Percentiles rank a stretch among this genome's conserved stretches.
Conservation (phyloP, 2,113 vertebrate species). For the Emydura subglobosa region DNA sequence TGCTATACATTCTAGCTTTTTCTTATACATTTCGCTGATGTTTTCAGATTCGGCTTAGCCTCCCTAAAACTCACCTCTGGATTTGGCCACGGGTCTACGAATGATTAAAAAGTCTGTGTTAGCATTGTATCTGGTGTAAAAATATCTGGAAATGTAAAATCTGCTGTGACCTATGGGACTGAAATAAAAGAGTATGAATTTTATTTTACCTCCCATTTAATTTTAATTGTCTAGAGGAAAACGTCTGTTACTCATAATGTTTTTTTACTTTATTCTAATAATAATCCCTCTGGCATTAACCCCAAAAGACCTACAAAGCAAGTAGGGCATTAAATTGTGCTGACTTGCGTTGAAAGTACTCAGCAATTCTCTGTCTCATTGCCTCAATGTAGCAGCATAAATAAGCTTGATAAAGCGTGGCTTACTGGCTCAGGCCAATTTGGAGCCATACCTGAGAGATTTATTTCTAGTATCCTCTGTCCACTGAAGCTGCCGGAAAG, state of each 20-base stretch:
- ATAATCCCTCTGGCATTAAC: conserved; percentile 10
- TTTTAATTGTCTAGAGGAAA: conserved; percentile 50
- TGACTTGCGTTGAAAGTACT: conserved; percentile 50
- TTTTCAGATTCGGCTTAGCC: not conserved
- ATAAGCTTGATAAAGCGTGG: conserved; percentile 63
- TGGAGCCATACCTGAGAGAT: conserved; percentile 57
- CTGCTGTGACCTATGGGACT: not conserved
- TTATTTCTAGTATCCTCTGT: conserved; percentile 54
- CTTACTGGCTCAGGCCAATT: conserved; percentile 36
- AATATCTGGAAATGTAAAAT: conserved; percentile 30
- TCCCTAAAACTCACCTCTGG: not conserved
- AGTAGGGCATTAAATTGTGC: conserved; percentile 28
- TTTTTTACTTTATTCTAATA: conserved; percentile 59
- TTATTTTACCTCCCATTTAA: conserved; percentile 59
- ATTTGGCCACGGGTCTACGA: not conserved
- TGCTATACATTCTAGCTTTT: not conserved
- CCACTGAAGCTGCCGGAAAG: conserved; percentile 62
- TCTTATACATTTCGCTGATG: not conserved
- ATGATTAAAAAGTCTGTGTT: not conserved
- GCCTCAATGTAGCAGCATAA: conserved; percentile 60
- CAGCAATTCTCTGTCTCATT: conserved; percentile 70
- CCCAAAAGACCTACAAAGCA: conserved; percentile 43
- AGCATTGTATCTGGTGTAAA: not conserved
- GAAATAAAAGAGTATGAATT: conserved; percentile 29
- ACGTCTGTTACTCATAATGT: conserved; percentile 59